Evolutionary conservation across 2,797 vertebrate genomes (phyloP), one percentile per base, ranked within the genome.

Genomic region (Geotrypetes seraphini): DNA sequence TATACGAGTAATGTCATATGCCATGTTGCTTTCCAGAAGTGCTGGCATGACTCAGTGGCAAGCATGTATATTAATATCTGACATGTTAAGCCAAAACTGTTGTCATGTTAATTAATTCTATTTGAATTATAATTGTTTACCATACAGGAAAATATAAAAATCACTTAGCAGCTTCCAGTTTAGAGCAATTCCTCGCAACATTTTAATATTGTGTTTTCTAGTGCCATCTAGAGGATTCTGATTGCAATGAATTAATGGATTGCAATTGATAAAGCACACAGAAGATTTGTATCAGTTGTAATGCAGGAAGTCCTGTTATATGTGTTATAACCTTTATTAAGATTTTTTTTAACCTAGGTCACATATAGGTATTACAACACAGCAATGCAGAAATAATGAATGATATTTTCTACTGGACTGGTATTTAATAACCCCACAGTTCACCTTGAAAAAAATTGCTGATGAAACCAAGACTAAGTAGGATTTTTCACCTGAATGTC

Each of bases 161-260:
- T 33, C 34, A 44, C 43, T 65, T 60, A 50, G 44, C 26, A 23
- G 32, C 47, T 34, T 39, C 57, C 53, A 27, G 44, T 63, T 46
- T 68, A 31, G 28, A 35, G 12, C 38, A 57, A n/a, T 39, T 64
- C 47, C 36, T 63, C 34, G 57, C 69, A 54, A 39, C 29, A 47
- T 36, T 64, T 69, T 57, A 62, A 79, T 72, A 49, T 7, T 23
- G 43, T 50, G 70, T 83, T 78, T 79, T 79, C 53, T 71, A 75
- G 63, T 71, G 75, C 79, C 79, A 83, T 68, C 79, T 81, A 83
- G 79, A 62, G 79, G 79, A 70, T 61, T 63, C 68, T 23, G 31
- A 57, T 31, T 41, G 46, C 31, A 46, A n/a, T n/a, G n/a, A n/a
- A n/a, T 3, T 5, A 27, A n/a, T n/a, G n/a, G n/a, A n/a, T n/a